Percentiles rank a stretch among this genome's conserved stretches.
phyloP scores from a whole-genome alignment of 2,113 vertebrate genomes.

The Dryoscopus gambensis region DNA sequence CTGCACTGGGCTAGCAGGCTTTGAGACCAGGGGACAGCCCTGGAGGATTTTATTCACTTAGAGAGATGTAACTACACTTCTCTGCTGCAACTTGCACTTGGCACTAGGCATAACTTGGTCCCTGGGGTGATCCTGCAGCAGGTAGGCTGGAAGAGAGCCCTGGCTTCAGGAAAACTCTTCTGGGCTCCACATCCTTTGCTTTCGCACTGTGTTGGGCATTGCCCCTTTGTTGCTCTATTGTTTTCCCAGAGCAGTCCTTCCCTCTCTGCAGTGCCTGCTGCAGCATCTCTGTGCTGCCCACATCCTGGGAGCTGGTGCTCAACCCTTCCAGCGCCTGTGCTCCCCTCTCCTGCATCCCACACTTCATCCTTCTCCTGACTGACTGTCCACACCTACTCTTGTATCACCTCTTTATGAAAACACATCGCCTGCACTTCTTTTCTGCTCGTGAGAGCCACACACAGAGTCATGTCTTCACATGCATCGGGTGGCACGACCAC shows the following conservation, averaged over 20 bases:
- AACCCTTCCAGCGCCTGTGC: neutral
- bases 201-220: neutral
- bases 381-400: neutral
- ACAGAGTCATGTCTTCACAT: fast-evolving
- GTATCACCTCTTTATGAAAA: constrained; percentile 14
- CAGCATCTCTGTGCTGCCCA: neutral
- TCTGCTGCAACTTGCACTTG: fast-evolving
- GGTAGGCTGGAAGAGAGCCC: neutral
- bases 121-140: neutral
- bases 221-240: neutral
- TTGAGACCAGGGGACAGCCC: neutral
- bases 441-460: neutral
- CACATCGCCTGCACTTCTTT: neutral
- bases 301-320: neutral
- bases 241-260: neutral
- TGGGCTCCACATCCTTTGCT: neutral
- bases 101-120: neutral
- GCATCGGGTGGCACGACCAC: fast-evolving
- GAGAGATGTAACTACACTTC: neutral
- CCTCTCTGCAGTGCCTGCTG: neutral
- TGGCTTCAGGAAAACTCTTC: neutral
- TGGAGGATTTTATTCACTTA: neutral
- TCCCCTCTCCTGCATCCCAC: neutral
- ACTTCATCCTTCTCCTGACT: neutral
- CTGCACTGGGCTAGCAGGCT: neutral